Evolutionary conservation across 2,888 invertebrate genomes (phyloP).

Genomic region (Lutraria lutraria): DNA sequence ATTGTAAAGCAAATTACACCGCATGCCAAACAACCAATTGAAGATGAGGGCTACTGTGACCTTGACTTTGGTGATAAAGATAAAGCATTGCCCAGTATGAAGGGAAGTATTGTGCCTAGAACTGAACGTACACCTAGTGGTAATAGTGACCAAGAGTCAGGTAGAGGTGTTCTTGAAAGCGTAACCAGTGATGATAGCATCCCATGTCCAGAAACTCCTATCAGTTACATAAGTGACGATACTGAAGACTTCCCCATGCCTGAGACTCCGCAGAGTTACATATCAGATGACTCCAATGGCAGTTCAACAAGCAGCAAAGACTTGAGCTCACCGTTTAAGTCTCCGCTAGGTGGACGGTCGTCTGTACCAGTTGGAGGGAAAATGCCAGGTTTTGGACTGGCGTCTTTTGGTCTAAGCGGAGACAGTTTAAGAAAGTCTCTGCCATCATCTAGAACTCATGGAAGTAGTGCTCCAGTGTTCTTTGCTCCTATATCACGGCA

Average conservation of each 20-base stretch:
- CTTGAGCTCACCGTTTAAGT: conserved; percentile 50
- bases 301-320: conserved; percentile 38
- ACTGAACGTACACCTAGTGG: conserved; percentile 63
- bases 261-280: conserved; percentile 47
- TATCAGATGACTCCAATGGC: conserved; percentile 42
- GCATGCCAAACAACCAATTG: conserved; percentile 44
- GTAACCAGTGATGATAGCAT: conserved; percentile 41
- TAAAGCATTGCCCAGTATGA: neutral
- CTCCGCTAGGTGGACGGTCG: conserved; percentile 22
- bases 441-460: conserved; percentile 9
- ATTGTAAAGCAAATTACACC: conserved; percentile 52
- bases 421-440: conserved; percentile 28
- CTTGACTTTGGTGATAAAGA: conserved; percentile 63
- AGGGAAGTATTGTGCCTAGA: conserved; percentile 45
- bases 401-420: conserved; percentile 22
- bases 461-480: neutral
- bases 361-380: conserved; percentile 24
- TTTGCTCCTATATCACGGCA: conserved; percentile 52
- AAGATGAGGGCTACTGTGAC: conserved; percentile 73
- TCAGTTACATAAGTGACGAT: conserved; percentile 63
- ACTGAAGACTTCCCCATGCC: conserved; percentile 44
- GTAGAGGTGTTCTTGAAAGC: conserved; percentile 42
- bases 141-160: conserved; percentile 54
- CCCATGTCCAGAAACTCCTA: conserved; percentile 56
- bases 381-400: conserved; percentile 22